Evolutionary conservation across 1,140 invertebrate species (phyloP).

Genomic region (Nebria ingens): DNA sequence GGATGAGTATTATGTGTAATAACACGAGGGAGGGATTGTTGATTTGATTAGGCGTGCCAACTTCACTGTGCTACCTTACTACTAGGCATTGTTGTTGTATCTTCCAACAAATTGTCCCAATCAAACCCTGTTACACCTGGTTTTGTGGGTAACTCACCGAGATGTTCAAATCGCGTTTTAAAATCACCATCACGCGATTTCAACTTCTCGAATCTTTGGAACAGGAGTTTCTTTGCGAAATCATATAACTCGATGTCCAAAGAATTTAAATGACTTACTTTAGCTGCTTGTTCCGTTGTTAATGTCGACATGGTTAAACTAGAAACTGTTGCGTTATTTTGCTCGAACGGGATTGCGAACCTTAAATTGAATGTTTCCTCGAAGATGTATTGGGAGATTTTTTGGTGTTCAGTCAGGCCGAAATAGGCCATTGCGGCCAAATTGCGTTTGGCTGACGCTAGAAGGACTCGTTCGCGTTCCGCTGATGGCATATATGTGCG

Average conservation of each 20-base stretch:
- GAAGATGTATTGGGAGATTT: slow-evolving; percentile 91
- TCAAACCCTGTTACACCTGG: slow-evolving; percentile 70
- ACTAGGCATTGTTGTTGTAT: slow-evolving; percentile 39
- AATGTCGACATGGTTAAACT: slow-evolving; percentile 64
- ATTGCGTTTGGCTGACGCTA: slow-evolving; percentile 92
- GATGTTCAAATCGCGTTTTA: slow-evolving; percentile 63
- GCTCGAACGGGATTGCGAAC: slow-evolving; percentile 79
- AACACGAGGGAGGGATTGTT: background rate
- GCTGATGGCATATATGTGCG: slow-evolving; percentile 56
- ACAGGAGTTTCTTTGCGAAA: slow-evolving; percentile 83
- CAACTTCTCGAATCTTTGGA: slow-evolving; percentile 71
- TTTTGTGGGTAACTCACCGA: slow-evolving; percentile 59
- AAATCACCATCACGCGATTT: slow-evolving; percentile 72
- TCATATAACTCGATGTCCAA: slow-evolving; percentile 90
- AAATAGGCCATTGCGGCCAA: slow-evolving; percentile 92
- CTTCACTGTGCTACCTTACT: background rate
- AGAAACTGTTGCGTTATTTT: slow-evolving; percentile 81
- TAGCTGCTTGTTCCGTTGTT: slow-evolving; percentile 56
- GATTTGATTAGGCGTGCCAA: background rate
- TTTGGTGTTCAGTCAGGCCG: slow-evolving; percentile 85
- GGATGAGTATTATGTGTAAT: too few relatives aligned
- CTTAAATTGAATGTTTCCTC: slow-evolving; percentile 93
- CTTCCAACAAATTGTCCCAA: slow-evolving; percentile 73
- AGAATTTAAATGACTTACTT: slow-evolving; percentile 71
- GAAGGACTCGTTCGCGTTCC: slow-evolving; percentile 68